phyloP scores from a whole-genome alignment of 2,888 invertebrate genomes.

The Phania funesta region DNA sequence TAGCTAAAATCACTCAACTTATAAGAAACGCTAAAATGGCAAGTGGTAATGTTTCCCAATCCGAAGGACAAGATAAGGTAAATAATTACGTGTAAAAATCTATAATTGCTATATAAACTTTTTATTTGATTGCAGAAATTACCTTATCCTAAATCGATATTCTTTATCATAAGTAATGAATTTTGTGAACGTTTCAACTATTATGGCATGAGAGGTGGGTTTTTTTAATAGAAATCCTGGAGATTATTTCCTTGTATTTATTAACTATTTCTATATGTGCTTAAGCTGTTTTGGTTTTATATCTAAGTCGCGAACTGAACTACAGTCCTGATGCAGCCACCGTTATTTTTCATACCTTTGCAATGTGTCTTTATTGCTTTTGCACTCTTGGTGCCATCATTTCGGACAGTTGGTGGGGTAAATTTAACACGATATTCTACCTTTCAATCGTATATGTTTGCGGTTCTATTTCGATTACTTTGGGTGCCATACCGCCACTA shows the following conservation, averaged over 20 bases:
- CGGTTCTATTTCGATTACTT: conserved; percentile 85
- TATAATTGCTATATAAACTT: neutral
- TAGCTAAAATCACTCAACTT: neutral
- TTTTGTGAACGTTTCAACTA: conserved; percentile 97
- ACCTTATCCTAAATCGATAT: conserved; percentile 87
- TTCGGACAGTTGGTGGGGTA: conserved; percentile 90
- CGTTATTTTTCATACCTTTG: conserved; percentile 87
- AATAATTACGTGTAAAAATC: no score
- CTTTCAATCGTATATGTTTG: conserved; percentile 87
- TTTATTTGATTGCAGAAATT: conserved; percentile 72
- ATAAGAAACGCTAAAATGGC: neutral
- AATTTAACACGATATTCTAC: conserved; percentile 88
- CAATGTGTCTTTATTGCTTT: conserved; percentile 87
- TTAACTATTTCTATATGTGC: neutral
- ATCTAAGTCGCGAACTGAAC: conserved; percentile 84
- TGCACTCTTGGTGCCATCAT: conserved; percentile 89
- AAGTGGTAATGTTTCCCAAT: conserved; percentile 70
- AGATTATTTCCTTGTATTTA: no score
- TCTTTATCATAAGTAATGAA: conserved; percentile 95
- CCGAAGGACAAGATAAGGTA: conserved; percentile 77
- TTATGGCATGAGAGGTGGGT: conserved; percentile 96
- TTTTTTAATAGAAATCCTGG: no score
- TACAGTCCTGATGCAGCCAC: conserved; percentile 85
- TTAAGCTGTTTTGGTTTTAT: conserved; percentile 88
- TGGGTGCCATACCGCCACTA: conserved; percentile 82